Evolutionary conservation across 1,140 invertebrate genomes (phyloP).

Genomic region (Drosophila obscura): DNA sequence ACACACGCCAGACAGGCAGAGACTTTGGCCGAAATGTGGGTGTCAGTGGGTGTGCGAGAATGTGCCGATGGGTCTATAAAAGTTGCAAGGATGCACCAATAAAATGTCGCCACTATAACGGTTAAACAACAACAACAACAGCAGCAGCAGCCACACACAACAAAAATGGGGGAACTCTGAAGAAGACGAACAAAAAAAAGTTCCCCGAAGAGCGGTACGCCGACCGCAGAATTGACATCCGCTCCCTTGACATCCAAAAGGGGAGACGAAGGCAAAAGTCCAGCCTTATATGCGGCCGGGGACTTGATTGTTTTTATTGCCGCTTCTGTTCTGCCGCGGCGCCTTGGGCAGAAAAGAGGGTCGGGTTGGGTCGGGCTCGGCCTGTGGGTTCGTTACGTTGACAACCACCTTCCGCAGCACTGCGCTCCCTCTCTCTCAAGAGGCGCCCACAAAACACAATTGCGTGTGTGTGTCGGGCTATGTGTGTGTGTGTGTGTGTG

Average conservation of each 20-base stretch:
- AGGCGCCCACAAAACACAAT: constrained; percentile 39
- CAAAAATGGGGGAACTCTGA: constrained; percentile 19
- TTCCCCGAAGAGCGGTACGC: neutral
- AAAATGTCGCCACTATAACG: constrained; percentile 65
- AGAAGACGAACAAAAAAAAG: constrained; percentile 13
- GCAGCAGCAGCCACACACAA: neutral
- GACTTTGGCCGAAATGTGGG: constrained; percentile 1
- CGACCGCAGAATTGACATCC: too few relatives aligned
- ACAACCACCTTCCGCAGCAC: constrained; percentile 46
- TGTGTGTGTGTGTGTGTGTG: constrained; percentile 10
- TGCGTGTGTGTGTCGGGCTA: constrained; percentile 7
- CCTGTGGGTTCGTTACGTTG: constrained; percentile 69
- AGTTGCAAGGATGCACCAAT: constrained; percentile 80
- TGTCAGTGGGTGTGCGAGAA: constrained; percentile 12
- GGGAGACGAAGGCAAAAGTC: constrained; percentile 4
- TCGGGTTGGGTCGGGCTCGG: constrained; percentile 59
- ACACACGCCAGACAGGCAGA: constrained; percentile 32
- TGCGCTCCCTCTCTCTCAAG: neutral
- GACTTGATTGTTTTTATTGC: constrained; percentile 41
- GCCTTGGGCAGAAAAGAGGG: constrained; percentile 59
- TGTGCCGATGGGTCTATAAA: constrained; percentile 73
- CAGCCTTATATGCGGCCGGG: constrained; percentile 29
- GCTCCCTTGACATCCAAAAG: too few relatives aligned
- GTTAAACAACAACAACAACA: constrained; percentile 23
- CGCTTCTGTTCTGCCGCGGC: constrained; percentile 40